Conservation (phyloP, 2,888 invertebrate species). For the Bembecia ichneumoniformis region DNA sequence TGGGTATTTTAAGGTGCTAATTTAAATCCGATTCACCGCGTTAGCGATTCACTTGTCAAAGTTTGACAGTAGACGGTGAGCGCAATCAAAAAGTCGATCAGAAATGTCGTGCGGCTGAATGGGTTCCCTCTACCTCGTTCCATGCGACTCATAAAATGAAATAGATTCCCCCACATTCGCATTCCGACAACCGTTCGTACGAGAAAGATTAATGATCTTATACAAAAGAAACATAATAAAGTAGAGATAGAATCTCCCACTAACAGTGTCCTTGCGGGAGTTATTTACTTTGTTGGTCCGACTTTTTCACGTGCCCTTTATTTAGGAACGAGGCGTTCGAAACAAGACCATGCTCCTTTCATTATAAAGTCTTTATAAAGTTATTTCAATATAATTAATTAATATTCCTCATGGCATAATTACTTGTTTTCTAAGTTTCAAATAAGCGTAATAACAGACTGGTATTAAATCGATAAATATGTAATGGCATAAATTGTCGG, state of each 20-base stretch:
- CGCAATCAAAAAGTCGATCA: constrained; percentile 73
- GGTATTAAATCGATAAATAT: constrained; percentile 42
- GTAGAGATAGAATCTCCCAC: constrained; percentile 71
- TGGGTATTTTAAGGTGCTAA: neutral
- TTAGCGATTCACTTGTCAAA: constrained; percentile 37
- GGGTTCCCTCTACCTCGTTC: constrained; percentile 47
- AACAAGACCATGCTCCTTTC: constrained; percentile 18
- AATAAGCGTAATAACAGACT: constrained; percentile 28
- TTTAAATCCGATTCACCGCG: constrained; percentile 20
- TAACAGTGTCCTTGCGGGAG: constrained; percentile 72
- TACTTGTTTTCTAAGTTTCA: constrained; percentile 18
- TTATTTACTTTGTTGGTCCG: constrained; percentile 63
- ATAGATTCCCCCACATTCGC: constrained; percentile 73
- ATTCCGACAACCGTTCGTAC: constrained; percentile 73
- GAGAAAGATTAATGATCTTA: constrained; percentile 71
- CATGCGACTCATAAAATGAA: constrained; percentile 71
- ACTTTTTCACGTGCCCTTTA: constrained; percentile 65
- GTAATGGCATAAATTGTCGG: constrained; percentile 21
- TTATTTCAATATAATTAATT: neutral
- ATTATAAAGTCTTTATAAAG: constrained; percentile 3
- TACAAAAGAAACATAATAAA: constrained; percentile 73
- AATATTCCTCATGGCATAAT: neutral
- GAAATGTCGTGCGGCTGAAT: constrained; percentile 69
- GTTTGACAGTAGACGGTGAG: constrained; percentile 46
- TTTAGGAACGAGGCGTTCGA: constrained; percentile 36